Percentiles rank a stretch among this genome's conserved stretches.
These are phyloP conservation scores for Palythoa caribaeorum DNA, from an alignment of 92 coral and sea anemone species.

Conservation along the genomic window DNA sequence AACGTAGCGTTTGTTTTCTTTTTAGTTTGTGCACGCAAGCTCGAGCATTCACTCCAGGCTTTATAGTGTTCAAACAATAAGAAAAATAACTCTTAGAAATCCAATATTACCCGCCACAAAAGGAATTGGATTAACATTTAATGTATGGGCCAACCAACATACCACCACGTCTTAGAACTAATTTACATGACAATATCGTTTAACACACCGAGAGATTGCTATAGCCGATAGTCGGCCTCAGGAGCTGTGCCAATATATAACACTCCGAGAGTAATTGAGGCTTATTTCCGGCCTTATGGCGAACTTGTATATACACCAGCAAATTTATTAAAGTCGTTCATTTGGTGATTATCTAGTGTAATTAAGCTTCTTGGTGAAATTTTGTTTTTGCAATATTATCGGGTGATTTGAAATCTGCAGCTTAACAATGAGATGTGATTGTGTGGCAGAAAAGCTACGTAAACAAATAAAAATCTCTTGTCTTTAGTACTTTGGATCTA, in stretches of 20 bases:
- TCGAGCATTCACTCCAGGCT: background rate
- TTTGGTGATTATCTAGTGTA: background rate
- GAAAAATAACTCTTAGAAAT: constrained; percentile 22
- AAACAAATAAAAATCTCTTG: background rate
- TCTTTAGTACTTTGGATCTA: background rate
- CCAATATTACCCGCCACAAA: constrained; percentile 30
- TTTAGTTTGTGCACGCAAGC: constrained; percentile 20
- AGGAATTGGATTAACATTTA: constrained; percentile 32
- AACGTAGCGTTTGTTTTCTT: constrained; percentile 11
- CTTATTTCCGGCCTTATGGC: constrained; percentile 37
- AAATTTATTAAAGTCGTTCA: constrained; percentile 1
- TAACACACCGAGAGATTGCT: constrained; percentile 21
- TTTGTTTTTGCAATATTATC: background rate
- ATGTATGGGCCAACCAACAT: constrained; percentile 23
- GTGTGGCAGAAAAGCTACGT: background rate
- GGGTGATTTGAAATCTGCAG: background rate
- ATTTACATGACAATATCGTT: constrained; percentile 47
- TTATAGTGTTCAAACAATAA: background rate
- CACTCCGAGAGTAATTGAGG: constrained; percentile 23
- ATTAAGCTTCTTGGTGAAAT: background rate
- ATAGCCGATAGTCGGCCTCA: background rate
- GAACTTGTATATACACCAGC: background rate
- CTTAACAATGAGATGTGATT: background rate
- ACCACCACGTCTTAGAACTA: constrained; percentile 35
- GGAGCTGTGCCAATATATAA: constrained; percentile 10